Conservation (phyloP, 2,797 vertebrate species). For the Strix occidentalis region DNA sequence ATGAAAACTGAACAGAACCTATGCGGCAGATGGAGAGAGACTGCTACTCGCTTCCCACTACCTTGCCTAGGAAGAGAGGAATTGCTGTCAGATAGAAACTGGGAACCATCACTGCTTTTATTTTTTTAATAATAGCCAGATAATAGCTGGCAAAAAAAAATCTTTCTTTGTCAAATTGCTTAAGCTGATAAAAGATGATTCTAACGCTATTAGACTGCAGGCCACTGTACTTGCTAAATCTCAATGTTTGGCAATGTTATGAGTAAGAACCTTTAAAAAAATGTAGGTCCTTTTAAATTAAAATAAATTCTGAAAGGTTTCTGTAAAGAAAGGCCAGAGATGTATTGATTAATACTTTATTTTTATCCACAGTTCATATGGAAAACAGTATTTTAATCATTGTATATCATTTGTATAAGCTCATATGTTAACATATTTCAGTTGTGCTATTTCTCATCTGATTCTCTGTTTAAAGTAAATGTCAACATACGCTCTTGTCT, state of each 20-base stretch:
- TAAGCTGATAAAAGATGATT: not conserved
- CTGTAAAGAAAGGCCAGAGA: not conserved
- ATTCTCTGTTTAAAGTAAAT: slow-evolving; percentile 26
- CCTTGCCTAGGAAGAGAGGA: not conserved
- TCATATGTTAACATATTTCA: slow-evolving; percentile 15
- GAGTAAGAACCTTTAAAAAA: not conserved
- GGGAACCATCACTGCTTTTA: not conserved
- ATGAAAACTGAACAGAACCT: not conserved
- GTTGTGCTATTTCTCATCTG: slow-evolving; percentile 8
- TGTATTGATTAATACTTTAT: not conserved
- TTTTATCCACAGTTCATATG: not conserved
- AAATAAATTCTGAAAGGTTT: not conserved
- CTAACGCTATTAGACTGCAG: not conserved
- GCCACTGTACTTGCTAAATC: not conserved
- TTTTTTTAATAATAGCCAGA: not conserved
- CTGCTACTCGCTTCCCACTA: not conserved
- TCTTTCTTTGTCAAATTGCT: not conserved
- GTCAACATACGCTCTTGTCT: slow-evolving; percentile 6
- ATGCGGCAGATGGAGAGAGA: not conserved
- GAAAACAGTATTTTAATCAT: not conserved
- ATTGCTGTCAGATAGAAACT: not conserved
- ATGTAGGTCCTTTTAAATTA: not conserved
- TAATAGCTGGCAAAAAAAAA: not conserved
- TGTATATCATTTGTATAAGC: not conserved
- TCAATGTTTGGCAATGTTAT: not conserved